Percentiles rank a stretch among this genome's conserved stretches.
These are phyloP conservation scores for Synergus gifuensis DNA, from an alignment of 2,888 invertebrate species.

Conservation along the genomic window DNA sequence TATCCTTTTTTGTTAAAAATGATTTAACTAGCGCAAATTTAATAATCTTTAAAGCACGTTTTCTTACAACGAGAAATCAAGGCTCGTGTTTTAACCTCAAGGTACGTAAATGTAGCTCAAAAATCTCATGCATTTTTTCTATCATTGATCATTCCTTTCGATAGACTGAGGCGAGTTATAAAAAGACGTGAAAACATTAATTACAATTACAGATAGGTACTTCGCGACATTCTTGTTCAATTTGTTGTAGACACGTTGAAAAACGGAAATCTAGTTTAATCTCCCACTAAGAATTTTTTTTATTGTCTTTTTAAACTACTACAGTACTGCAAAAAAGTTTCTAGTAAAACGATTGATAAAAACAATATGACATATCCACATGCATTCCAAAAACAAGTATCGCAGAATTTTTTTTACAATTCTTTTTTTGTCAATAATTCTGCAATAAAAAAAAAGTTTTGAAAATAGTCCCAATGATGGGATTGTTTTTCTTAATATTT, in stretches of 20 bases:
- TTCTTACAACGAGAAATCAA: constrained; percentile 39
- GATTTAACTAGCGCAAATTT: neutral
- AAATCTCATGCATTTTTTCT: constrained; percentile 14
- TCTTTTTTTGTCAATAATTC: neutral
- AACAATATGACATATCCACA: constrained; percentile 22
- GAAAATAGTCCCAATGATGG: neutral
- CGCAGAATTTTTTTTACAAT: constrained; percentile 3
- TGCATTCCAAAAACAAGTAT: constrained; percentile 1
- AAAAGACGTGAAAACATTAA: neutral
- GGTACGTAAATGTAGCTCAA: constrained; percentile 10
- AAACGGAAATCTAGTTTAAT: no score
- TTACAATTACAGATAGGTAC: neutral
- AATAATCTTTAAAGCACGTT: neutral
- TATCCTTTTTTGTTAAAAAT: constrained; percentile 2
- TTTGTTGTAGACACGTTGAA: no score
- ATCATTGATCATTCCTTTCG: constrained; percentile 15
- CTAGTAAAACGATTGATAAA: constrained; percentile 1
- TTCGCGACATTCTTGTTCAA: constrained; percentile 18
- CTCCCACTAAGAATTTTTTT: neutral
- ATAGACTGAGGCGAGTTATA: neutral
- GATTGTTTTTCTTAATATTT: neutral
- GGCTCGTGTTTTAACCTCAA: constrained; percentile 36
- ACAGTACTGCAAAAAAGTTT: neutral
- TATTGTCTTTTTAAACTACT: neutral
- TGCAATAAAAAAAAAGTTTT: neutral